Evolutionary conservation across 2,797 vertebrate species (phyloP).

Genomic region (Ispidina lecontei): DNA sequence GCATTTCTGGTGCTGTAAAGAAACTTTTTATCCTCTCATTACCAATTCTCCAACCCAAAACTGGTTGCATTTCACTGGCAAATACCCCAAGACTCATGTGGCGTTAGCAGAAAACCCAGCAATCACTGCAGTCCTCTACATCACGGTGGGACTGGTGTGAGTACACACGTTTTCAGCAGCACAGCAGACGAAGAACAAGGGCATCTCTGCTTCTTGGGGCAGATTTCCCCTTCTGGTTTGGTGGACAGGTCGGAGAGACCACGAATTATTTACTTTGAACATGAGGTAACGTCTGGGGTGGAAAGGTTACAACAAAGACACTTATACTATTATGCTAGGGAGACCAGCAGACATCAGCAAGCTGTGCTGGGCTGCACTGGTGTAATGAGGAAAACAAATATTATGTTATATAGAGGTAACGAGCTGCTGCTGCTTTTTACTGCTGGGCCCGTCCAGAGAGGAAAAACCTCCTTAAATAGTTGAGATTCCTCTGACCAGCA

Average conservation of each 20-base stretch:
- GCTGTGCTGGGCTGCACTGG: not conserved
- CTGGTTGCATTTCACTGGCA: not conserved
- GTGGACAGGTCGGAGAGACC: not conserved
- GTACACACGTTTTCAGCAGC: not conserved
- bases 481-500: not conserved
- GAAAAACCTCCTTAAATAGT: constrained; percentile 23
- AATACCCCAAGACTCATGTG: not conserved
- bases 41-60: not conserved
- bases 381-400: constrained; percentile 27
- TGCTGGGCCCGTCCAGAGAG: not conserved
- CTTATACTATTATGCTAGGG: not conserved
- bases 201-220: not conserved
- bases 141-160: fast-evolving
- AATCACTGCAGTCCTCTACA: fast-evolving
- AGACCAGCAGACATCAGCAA: constrained; percentile 28
- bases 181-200: not conserved
- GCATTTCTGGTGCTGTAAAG: not conserved
- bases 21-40: not conserved
- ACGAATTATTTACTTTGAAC: not conserved
- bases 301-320: not conserved
- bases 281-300: not conserved
- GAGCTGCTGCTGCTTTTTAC: constrained; percentile 2
- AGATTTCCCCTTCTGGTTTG: not conserved
- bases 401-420: not conserved
- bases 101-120: not conserved